Percentiles rank a stretch among this genome's conserved stretches.
Evolutionary conservation across 2,797 vertebrate genomes (phyloP).

Genomic region (Sphenodon punctatus): DNA sequence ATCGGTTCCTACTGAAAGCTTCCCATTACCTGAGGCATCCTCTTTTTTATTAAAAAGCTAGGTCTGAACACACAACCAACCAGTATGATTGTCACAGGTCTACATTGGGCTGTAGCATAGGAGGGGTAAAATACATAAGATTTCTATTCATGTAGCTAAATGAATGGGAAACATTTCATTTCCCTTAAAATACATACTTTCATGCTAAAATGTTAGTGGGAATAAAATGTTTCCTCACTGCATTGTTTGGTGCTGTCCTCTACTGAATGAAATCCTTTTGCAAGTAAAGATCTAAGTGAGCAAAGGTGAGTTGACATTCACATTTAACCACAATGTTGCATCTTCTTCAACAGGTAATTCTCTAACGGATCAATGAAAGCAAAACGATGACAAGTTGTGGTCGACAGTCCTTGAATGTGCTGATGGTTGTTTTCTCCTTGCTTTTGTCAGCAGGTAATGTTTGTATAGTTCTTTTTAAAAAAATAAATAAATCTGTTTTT

Average conservation of each 20-base stretch:
- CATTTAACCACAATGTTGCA: not conserved
- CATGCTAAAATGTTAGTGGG: not conserved
- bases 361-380: constrained; percentile 84
- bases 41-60: not conserved
- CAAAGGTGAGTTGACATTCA: not conserved
- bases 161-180: not conserved
- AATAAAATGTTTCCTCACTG: not conserved
- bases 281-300: not conserved
- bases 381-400: constrained; percentile 95
- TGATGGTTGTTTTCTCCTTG: constrained; percentile 87
- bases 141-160: not conserved
- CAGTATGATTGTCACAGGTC: not conserved
- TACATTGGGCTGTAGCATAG: not conserved
- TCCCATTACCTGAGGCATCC: not conserved
- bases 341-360: constrained; percentile 65
- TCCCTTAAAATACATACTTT: not conserved
- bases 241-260: not conserved
- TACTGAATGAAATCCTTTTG: not conserved
- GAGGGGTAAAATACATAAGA: not conserved
- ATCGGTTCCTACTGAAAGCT: not conserved
- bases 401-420: constrained; percentile 89
- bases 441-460: constrained; percentile 90
- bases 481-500: not conserved
- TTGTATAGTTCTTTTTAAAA: not conserved
- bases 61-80: not conserved